Evolutionary conservation across 1,140 invertebrate species (phyloP).

Genomic region (Euura lappo): DNA sequence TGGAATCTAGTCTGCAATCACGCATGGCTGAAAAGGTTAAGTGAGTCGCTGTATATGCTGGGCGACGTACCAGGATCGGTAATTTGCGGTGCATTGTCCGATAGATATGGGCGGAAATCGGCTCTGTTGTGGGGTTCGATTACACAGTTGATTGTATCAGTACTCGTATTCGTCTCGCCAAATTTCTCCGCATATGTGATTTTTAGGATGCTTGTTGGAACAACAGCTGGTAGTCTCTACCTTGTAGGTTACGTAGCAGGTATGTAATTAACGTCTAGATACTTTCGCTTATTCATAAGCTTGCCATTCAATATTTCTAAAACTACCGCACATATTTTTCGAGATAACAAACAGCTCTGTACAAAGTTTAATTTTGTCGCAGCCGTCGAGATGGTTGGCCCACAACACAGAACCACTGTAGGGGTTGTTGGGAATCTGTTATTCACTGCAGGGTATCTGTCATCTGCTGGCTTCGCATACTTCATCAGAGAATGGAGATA

Average conservation of each 20-base stretch:
- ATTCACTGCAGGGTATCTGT: too few species aligned
- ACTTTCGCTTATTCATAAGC: too few species aligned
- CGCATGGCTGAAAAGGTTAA: slow-evolving; percentile 69
- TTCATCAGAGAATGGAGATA: too few species aligned
- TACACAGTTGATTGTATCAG: slow-evolving; percentile 71
- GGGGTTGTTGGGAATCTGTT: too few species aligned
- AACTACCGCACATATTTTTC: too few species aligned
- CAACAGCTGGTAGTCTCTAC: slow-evolving; percentile 78
- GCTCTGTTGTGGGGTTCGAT: slow-evolving; percentile 76
- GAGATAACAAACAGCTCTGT: too few species aligned
- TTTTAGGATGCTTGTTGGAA: slow-evolving; percentile 73
- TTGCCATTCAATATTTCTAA: too few species aligned
- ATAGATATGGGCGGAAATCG: slow-evolving; percentile 78
- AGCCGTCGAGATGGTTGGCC: too few species aligned
- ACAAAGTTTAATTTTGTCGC: too few species aligned
- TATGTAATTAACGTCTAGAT: too few species aligned
- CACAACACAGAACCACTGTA: too few species aligned
- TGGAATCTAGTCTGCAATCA: slow-evolving; percentile 79
- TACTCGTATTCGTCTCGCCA: slow-evolving; percentile 69
- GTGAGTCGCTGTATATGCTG: slow-evolving; percentile 82
- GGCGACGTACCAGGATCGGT: slow-evolving; percentile 82
- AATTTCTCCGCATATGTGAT: slow-evolving; percentile 73
- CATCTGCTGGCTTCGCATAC: too few species aligned
- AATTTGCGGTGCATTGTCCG: slow-evolving; percentile 80
- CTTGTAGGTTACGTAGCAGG: slow-evolving; percentile 80